Evolutionary conservation across 1,140 invertebrate genomes (phyloP).

Genomic region (Brevipalpus yothersi): DNA sequence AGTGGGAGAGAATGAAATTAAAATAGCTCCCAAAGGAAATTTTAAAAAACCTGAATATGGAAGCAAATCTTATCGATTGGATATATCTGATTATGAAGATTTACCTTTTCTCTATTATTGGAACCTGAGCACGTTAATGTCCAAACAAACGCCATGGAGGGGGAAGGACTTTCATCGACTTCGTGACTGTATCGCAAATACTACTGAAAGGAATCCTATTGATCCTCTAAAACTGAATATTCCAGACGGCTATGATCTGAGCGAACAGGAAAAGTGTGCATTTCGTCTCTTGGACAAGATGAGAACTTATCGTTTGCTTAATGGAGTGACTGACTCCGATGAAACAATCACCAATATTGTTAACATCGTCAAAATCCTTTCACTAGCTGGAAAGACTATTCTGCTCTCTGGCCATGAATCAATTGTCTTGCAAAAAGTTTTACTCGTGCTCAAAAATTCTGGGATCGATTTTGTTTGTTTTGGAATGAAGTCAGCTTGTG

Average conservation of each 20-base stretch:
- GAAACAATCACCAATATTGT: conserved; percentile 70
- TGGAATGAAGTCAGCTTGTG: conserved; percentile 31
- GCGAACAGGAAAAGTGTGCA: conserved; percentile 48
- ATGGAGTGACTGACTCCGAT: conserved; percentile 82
- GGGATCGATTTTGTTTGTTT: conserved; percentile 32
- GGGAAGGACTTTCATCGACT: too few species aligned
- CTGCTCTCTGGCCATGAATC: conserved; percentile 77
- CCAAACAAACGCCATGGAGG: too few species aligned
- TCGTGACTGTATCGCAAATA: too few species aligned
- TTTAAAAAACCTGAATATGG: too few species aligned
- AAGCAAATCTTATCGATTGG: too few species aligned
- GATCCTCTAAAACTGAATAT: neutral
- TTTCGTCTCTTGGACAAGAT: conserved; percentile 45
- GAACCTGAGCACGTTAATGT: too few species aligned
- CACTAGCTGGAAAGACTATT: conserved; percentile 41
- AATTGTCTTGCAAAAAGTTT: conserved; percentile 74
- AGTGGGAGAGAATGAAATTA: too few species aligned
- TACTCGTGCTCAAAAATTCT: conserved; percentile 38
- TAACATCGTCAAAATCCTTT: conserved; percentile 47
- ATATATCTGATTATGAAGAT: too few species aligned
- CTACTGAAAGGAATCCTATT: conserved; percentile 14
- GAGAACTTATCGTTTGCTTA: conserved; percentile 54
- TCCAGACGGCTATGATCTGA: conserved; percentile 35
- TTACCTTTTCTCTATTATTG: too few species aligned
- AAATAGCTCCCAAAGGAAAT: too few species aligned